These are phyloP conservation scores for Protobothrops mucrosquamatus DNA, from an alignment of 2,113 vertebrate species.

Conservation along the genomic window DNA sequence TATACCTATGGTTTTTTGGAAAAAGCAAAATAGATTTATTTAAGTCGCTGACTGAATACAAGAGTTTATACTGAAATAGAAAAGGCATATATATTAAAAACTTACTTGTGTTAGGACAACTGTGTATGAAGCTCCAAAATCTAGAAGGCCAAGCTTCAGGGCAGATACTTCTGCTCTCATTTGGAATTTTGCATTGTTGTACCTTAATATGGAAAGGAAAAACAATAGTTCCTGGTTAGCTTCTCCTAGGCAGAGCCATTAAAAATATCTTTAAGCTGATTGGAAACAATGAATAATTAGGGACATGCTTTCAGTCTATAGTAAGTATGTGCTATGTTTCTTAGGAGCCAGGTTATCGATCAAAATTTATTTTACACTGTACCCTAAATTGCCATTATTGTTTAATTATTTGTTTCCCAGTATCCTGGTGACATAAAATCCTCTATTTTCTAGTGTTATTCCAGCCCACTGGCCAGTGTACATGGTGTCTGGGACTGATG, in stretches of 20 bases:
- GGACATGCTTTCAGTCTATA: background rate
- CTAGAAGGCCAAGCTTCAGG: constrained; percentile 82
- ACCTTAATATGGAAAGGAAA: constrained; percentile 60
- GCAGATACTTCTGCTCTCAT: constrained; percentile 48
- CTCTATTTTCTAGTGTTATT: background rate
- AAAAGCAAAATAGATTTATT: background rate
- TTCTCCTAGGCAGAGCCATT: constrained; percentile 20
- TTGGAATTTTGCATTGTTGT: constrained; percentile 65
- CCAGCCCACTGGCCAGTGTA: background rate
- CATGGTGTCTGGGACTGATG: background rate
- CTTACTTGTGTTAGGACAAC: constrained; percentile 79
- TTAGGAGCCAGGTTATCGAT: background rate
- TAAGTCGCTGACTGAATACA: background rate
- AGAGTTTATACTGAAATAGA: background rate
- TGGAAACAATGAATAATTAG: background rate
- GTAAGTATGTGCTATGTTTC: background rate
- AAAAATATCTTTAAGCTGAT: background rate
- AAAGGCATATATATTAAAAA: background rate
- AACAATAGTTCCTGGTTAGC: constrained; percentile 48
- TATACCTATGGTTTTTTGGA: background rate
- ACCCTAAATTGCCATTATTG: background rate
- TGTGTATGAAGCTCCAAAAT: constrained; percentile 86
- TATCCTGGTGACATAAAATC: background rate
- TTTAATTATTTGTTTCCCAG: background rate
- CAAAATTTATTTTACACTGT: constrained; percentile 5